Percentiles rank a stretch among this genome's conserved stretches.
phyloP scores from a whole-genome alignment of 2,888 invertebrate species.

The Lordiphosa fenestrarum region DNA sequence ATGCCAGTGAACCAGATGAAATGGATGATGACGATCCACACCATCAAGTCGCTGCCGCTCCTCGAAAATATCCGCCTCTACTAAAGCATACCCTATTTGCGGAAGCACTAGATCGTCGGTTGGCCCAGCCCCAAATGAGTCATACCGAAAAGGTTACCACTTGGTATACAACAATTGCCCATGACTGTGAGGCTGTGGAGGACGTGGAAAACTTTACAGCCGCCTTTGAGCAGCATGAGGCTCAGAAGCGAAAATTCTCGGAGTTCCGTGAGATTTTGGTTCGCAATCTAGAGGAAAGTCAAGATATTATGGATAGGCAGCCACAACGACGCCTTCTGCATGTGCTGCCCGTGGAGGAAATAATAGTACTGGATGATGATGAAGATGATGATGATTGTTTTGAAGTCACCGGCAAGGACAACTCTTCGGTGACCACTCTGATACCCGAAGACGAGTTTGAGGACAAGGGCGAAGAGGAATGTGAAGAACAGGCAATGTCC shows the following conservation, averaged over 20 bases:
- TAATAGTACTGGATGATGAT: slow-evolving; percentile 54
- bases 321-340: slow-evolving; percentile 45
- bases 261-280: slow-evolving; percentile 44
- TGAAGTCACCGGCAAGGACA: slow-evolving; percentile 38
- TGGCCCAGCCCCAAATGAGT: slow-evolving; percentile 74
- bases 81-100: slow-evolving; percentile 75
- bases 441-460: slow-evolving; percentile 27
- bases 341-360: slow-evolving; percentile 39
- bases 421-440: slow-evolving; percentile 43
- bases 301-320: slow-evolving; percentile 12
- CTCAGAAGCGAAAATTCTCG: slow-evolving; percentile 34
- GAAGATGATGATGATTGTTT: slow-evolving; percentile 50
- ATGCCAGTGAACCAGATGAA: slow-evolving; percentile 62
- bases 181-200: slow-evolving; percentile 75
- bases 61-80: slow-evolving; percentile 54
- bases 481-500: background rate
- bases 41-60: slow-evolving; percentile 45
- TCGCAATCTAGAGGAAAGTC: slow-evolving; percentile 13
- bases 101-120: slow-evolving; percentile 74
- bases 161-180: slow-evolving; percentile 70
- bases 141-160: slow-evolving; percentile 69
- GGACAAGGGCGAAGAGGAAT: background rate
- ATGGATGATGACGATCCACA: slow-evolving; percentile 33
- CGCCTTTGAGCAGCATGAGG: slow-evolving; percentile 64
- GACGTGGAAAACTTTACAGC: slow-evolving; percentile 76